These are phyloP conservation scores for Calephelis perditalis DNA, from an alignment of 2,888 invertebrate genomes.

Conservation along the genomic window DNA sequence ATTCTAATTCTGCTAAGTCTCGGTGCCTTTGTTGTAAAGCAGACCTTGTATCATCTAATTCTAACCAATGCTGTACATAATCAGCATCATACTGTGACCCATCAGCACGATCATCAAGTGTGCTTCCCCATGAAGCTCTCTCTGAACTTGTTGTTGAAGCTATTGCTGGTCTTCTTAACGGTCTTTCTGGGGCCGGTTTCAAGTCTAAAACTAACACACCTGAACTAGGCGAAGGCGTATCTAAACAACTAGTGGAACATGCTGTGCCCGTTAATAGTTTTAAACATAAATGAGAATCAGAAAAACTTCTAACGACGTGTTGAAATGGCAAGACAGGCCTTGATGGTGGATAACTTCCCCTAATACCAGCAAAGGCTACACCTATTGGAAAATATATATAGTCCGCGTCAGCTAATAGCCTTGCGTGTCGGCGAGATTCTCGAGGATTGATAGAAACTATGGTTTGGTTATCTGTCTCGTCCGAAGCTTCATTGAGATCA, in stretches of 20 bases:
- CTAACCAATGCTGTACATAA: slow-evolving; percentile 86
- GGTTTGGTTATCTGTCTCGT: slow-evolving; percentile 82
- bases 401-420: slow-evolving; percentile 81
- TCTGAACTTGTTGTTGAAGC: slow-evolving; percentile 69
- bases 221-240: slow-evolving; percentile 80
- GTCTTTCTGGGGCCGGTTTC: slow-evolving; percentile 76
- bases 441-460: slow-evolving; percentile 71
- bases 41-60: slow-evolving; percentile 84
- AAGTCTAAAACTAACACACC: slow-evolving; percentile 80
- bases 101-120: slow-evolving; percentile 76
- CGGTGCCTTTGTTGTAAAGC: slow-evolving; percentile 83
- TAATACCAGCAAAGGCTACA: slow-evolving; percentile 79
- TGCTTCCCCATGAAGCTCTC: slow-evolving; percentile 79
- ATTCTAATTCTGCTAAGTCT: slow-evolving; percentile 83
- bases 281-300: slow-evolving; percentile 85
- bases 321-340: slow-evolving; percentile 84
- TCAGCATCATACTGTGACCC: slow-evolving; percentile 83
- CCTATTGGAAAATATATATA: slow-evolving; percentile 84
- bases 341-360: slow-evolving; percentile 86
- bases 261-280: slow-evolving; percentile 81
- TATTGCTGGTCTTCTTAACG: slow-evolving; percentile 77
- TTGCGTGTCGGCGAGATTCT: slow-evolving; percentile 72
- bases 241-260: slow-evolving; percentile 69
- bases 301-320: slow-evolving; percentile 85
- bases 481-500: slow-evolving; percentile 85